Evolutionary conservation across 1,140 invertebrate species (phyloP).

Genomic region (Anadara kagoshimensis): DNA sequence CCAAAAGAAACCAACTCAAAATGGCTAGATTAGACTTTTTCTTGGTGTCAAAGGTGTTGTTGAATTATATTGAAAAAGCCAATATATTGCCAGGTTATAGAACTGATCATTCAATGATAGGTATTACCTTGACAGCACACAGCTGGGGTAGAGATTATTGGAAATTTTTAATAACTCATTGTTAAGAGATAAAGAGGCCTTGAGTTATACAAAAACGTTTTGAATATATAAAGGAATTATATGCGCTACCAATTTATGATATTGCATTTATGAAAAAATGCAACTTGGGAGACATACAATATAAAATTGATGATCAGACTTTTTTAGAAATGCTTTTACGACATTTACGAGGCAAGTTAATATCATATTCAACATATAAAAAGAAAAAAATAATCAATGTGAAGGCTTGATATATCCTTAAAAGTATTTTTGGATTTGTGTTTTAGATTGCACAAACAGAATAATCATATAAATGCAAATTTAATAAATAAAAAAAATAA

Average conservation of each 20-base stretch:
- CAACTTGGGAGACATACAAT: background rate
- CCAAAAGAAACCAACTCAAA: background rate
- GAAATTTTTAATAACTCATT: background rate
- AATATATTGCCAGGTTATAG: background rate
- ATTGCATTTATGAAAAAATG: background rate
- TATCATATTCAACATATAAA: background rate
- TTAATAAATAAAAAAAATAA: too few relatives aligned
- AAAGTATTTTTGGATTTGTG: too few relatives aligned
- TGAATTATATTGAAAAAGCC: background rate
- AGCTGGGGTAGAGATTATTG: background rate
- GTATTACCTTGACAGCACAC: background rate
- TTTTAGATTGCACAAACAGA: too few relatives aligned
- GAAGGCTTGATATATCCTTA: too few relatives aligned
- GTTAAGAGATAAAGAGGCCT: background rate
- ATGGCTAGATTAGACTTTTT: conserved; percentile 3
- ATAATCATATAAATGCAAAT: too few relatives aligned
- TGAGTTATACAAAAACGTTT: background rate
- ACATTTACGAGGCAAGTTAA: background rate
- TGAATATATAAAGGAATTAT: background rate
- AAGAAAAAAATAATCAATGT: background rate
- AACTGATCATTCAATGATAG: background rate
- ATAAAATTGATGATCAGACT: background rate
- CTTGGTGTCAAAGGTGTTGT: background rate
- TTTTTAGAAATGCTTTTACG: too few relatives aligned
- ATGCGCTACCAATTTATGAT: background rate